Percentiles rank a stretch among this genome's conserved stretches.
Conservation (phyloP, 2,888 invertebrate genomes). For the Drosophila gaucha region DNA sequence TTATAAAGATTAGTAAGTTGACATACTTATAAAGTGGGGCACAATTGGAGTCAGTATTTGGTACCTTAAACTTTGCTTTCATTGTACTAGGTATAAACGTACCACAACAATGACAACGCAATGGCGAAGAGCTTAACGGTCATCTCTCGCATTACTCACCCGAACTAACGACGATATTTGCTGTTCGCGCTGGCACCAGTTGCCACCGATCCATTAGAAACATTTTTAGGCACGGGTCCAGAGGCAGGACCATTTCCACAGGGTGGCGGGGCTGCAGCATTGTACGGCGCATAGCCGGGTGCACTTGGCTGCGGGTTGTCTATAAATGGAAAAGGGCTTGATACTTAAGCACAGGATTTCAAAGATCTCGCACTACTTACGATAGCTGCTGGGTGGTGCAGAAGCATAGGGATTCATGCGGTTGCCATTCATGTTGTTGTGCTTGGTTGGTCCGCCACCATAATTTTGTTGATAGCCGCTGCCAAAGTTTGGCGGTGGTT, state of each 20-base stretch:
- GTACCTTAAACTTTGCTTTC: constrained; percentile 46
- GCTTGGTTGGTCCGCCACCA: constrained; percentile 93
- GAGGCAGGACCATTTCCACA: constrained; percentile 47
- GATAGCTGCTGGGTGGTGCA: constrained; percentile 67
- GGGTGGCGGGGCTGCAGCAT: constrained; percentile 59
- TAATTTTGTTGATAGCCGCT: constrained; percentile 93
- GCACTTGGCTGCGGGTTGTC: constrained; percentile 64
- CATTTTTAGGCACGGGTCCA: constrained; percentile 61
- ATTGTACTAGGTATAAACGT: constrained; percentile 29
- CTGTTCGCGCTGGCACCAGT: constrained; percentile 66
- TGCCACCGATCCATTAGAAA: constrained; percentile 65
- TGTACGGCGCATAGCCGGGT: constrained; percentile 69
- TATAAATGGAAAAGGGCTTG: constrained; percentile 17
- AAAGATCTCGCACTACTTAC: constrained; percentile 44
- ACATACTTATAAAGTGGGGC: constrained; percentile 26
- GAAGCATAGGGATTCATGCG: constrained; percentile 88
- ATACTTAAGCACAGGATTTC: not conserved
- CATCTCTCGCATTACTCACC: constrained; percentile 52
- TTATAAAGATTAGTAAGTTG: constrained; percentile 67
- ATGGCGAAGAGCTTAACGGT: constrained; percentile 2
- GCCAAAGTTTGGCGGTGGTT: constrained; percentile 84
- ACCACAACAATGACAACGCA: constrained; percentile 37
- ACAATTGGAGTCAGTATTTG: constrained; percentile 32
- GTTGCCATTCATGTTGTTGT: constrained; percentile 87
- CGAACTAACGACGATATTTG: constrained; percentile 72